Evolutionary conservation across 2,797 vertebrate species (phyloP), one percentile per base, ranked within the genome.

Genomic region (Eleutherodactylus coqui): DNA sequence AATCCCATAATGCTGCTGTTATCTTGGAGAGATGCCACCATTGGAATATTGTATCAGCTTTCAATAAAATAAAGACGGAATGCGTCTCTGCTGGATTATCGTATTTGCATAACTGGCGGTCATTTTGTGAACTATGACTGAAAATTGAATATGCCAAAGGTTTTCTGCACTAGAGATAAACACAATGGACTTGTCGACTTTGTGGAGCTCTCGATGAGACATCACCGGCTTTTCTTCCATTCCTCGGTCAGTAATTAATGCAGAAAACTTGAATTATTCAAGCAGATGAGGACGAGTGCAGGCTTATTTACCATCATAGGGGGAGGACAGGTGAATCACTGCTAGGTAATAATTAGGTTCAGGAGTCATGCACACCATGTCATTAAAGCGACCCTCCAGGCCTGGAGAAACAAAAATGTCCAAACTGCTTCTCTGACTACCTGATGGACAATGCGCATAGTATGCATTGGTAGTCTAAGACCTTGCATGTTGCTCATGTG

Each of bases 1-100:
- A 84, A 87, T 84, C 82, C 82, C 82, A 84, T 87, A 84, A 87
- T 67, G 76, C 78, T 55, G 17, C 82, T 75, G 86, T 84, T 84
- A 87, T 75, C 82, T 80, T 87, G 86, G 86, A 87, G 36, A 24
- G 53, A 29, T 79, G 86, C 86, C 86, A 87, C 69, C 47, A 75
- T 75, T 75, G 55, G 75, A 84, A 84, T 87, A 84, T 84, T 84
- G 45, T 79, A 84, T 80, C 83, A 75, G 83, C 76, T 87, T 84
- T 87, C 82, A 32, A 27, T 47, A 58, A 84, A 84, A 87, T 84
- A 49, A 73, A 49, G 82, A 75, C n/a, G 24, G 69, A 75, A 87
- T 53, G 86, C 38, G 80, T 83, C 72, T 82, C 86, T 69, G 60
- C 58, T 62, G 80, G 85, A 83, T 83, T 87, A 87, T 83, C 45